These are phyloP conservation scores for Erynnis tages DNA, from an alignment of 2,888 invertebrate genomes.

Conservation along the genomic window DNA sequence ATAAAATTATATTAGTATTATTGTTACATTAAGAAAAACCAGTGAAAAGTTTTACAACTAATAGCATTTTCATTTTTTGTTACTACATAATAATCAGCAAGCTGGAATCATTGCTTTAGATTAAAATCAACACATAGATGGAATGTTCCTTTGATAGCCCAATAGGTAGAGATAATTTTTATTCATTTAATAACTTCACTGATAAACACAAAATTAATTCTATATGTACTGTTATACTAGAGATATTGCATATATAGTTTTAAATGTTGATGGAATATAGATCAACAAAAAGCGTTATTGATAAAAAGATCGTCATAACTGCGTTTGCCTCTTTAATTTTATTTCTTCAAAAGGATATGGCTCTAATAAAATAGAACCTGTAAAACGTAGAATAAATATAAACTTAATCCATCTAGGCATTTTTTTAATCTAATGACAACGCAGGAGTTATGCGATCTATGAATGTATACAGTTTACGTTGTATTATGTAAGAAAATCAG, in stretches of 20 bases:
- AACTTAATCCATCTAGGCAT: slow-evolving; percentile 20
- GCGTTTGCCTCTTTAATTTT: neutral
- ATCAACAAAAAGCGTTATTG: neutral
- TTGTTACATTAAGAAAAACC: slow-evolving; percentile 17
- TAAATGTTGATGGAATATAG: neutral
- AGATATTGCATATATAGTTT: neutral
- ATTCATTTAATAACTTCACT: neutral
- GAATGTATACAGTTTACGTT: too few relatives aligned
- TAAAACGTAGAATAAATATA: too few relatives aligned
- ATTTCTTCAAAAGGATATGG: too few relatives aligned
- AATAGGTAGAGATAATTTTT: neutral
- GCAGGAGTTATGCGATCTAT: neutral
- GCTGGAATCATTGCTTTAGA: slow-evolving; percentile 13
- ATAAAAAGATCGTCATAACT: neutral
- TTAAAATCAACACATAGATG: slow-evolving; percentile 27
- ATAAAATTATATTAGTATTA: slow-evolving; percentile 17
- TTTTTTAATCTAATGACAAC: slow-evolving; percentile 21
- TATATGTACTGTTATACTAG: too few relatives aligned
- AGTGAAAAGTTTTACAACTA: slow-evolving; percentile 14
- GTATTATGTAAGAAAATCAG: too few relatives aligned
- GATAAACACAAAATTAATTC: too few relatives aligned
- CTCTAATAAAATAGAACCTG: too few relatives aligned
- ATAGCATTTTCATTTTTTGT: neutral
- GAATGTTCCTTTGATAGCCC: slow-evolving; percentile 18
- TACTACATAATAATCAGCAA: neutral